Evolutionary conservation across 1,140 invertebrate genomes (phyloP), one percentile per base, ranked within the genome.

Genomic region (Steinernema khuongi): DNA sequence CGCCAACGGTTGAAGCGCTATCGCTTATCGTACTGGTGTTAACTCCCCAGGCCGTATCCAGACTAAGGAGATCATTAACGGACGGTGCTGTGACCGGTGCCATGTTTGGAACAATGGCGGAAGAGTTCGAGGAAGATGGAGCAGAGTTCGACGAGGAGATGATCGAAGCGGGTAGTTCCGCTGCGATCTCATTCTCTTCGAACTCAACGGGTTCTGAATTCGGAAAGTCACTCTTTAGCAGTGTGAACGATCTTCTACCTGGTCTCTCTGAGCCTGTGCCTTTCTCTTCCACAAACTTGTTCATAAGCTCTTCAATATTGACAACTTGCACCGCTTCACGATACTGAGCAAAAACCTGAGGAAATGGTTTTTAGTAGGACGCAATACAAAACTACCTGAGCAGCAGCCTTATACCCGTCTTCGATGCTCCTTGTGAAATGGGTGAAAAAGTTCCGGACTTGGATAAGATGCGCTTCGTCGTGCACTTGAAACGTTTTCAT

Each of bases 221-320:
- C n/a, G n/a, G n/a, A 72, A 72, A 71, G 7, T 18, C 2, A 19
- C 26, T 71, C 2, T 19, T 68, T 2, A 32, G 73, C 1, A 68
- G 67, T 70, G 32, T 31, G 33, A 41, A 26, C 32, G 29, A 69
- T 31, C 67, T 76, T 70, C 50, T 74, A 83, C 83, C 73, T 28
- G 83, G 83, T 71, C 72, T 44, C 14, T 84, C 83, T 4, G 68
- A 75, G 0, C 83, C 83, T n/a, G 83, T 84, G 18, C 81, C 78
- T 41, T 79, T 83, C 67, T 79, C 77, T 30, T 83, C 78, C n/a
- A 81, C 72, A 71, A 84, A 85, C 33, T 78, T 70, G 19, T 74
- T 41, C 76, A 84, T 76, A 44, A 85, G 73, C 2, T 84, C 73
- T 31, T 85, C 77, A 29, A 85, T 72, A 44, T 81, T 73, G 36